phyloP scores from a whole-genome alignment of 2,113 vertebrate species.

The Nanorana parkeri region DNA sequence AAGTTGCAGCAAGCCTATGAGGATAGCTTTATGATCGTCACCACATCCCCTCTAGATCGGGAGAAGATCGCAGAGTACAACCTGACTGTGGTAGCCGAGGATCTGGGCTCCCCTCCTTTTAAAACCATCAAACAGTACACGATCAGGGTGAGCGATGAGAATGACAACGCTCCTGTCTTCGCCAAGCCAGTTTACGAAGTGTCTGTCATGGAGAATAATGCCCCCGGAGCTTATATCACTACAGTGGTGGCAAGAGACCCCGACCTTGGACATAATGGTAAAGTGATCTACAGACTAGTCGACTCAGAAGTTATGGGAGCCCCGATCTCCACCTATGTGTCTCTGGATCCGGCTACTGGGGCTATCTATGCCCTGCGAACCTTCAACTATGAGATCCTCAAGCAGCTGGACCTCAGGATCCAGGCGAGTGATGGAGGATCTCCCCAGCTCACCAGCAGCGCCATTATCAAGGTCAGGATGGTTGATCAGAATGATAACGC shows the following conservation, averaged over 20 bases:
- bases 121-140: conserved; percentile 84
- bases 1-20: conserved; percentile 88
- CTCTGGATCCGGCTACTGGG: conserved; percentile 87
- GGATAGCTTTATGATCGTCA: conserved; percentile 92
- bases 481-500: conserved; percentile 94
- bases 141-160: conserved; percentile 86
- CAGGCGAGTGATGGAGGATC: conserved; percentile 89
- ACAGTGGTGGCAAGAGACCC: conserved; percentile 82
- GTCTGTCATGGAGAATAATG: conserved; percentile 86
- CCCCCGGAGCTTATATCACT: conserved; percentile 85
- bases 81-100: conserved; percentile 90
- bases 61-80: conserved; percentile 91
- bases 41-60: conserved; percentile 80
- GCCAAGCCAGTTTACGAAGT: conserved; percentile 82
- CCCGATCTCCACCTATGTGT: conserved; percentile 88
- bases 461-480: conserved; percentile 85
- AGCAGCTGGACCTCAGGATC: conserved; percentile 84
- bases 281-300: conserved; percentile 84
- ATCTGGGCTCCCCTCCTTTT: conserved; percentile 84
- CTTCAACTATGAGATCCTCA: conserved; percentile 91
- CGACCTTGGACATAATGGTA: conserved; percentile 85
- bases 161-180: conserved; percentile 89
- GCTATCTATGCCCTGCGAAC: conserved; percentile 90
- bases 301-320: conserved; percentile 81
- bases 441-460: conserved; percentile 88